These are phyloP conservation scores for Ptycholaimellus sp. DNA, from an alignment of 2,888 invertebrate species.

Conservation along the genomic window DNA sequence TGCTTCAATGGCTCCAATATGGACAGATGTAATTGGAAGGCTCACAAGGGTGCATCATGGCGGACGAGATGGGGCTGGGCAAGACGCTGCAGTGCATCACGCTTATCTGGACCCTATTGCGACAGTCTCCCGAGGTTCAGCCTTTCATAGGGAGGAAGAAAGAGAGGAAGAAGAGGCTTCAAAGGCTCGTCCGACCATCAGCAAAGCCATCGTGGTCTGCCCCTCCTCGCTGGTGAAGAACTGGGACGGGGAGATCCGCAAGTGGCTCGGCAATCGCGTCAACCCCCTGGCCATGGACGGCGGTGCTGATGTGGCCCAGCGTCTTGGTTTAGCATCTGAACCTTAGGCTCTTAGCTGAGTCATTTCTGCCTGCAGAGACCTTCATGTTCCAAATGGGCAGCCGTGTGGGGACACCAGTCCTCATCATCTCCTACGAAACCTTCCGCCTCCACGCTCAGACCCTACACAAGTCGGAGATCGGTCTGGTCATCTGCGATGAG, in stretches of 20 bases:
- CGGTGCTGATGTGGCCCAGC: slow-evolving; percentile 47
- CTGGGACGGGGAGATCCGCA: slow-evolving; percentile 91
- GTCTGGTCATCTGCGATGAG: slow-evolving; percentile 91
- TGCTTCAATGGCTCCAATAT: no score
- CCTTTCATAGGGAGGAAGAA: no score
- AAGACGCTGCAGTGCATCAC: slow-evolving; percentile 95
- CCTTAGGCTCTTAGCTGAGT: no score
- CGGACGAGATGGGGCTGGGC: slow-evolving; percentile 89
- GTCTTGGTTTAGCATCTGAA: no score
- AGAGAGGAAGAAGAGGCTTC: no score
- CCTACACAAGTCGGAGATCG: slow-evolving; percentile 67
- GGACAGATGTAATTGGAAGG: no score
- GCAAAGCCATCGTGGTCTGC: slow-evolving; percentile 77
- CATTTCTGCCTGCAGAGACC: slow-evolving; percentile 39
- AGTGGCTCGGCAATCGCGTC: slow-evolving; percentile 67
- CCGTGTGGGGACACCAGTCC: slow-evolving; percentile 55
- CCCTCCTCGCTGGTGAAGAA: slow-evolving; percentile 94
- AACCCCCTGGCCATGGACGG: slow-evolving; percentile 54
- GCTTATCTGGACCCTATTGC: slow-evolving; percentile 67
- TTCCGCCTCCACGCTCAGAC: slow-evolving; percentile 75
- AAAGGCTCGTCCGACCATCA: slow-evolving; percentile 65
- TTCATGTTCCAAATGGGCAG: slow-evolving; percentile 47
- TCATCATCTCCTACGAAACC: slow-evolving; percentile 97
- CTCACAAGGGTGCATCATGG: slow-evolving; percentile 99
- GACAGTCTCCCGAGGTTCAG: no score